Evolutionary conservation across 2,113 vertebrate genomes (phyloP).

Genomic region (Meriones unguiculatus): DNA sequence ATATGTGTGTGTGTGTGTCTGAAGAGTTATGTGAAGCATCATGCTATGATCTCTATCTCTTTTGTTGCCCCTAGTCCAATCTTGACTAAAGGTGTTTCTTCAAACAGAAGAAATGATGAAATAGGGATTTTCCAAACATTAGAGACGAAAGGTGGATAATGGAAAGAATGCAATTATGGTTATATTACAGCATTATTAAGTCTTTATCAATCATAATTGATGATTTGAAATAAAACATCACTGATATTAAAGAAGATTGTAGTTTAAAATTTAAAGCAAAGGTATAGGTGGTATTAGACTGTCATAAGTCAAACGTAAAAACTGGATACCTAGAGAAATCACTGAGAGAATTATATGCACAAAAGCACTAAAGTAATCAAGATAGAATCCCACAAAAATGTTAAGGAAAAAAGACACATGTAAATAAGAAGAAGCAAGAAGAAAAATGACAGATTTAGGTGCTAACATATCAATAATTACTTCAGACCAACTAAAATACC

Average conservation of each 20-base stretch:
- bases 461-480: not conserved
- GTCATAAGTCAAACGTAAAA: not conserved
- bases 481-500: not conserved
- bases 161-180: not conserved
- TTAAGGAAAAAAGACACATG: not conserved
- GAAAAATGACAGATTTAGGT: not conserved
- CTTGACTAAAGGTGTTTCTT: not conserved
- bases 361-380: slow-evolving; percentile 12
- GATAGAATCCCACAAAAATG: not conserved
- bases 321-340: not conserved
- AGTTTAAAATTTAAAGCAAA: not conserved
- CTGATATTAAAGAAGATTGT: not conserved
- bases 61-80: not conserved
- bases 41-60: not conserved
- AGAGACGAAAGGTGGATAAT: not conserved
- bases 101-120: not conserved
- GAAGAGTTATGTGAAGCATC: not conserved
- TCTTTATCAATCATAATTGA: not conserved
- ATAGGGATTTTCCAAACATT: not conserved
- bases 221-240: not conserved
- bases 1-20: not conserved
- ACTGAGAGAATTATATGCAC: not conserved
- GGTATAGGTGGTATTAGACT: not conserved
- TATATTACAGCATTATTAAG: not conserved
- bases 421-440: not conserved